phyloP scores from a whole-genome alignment of 2,888 invertebrate genomes.

The Drosophila greeni region DNA sequence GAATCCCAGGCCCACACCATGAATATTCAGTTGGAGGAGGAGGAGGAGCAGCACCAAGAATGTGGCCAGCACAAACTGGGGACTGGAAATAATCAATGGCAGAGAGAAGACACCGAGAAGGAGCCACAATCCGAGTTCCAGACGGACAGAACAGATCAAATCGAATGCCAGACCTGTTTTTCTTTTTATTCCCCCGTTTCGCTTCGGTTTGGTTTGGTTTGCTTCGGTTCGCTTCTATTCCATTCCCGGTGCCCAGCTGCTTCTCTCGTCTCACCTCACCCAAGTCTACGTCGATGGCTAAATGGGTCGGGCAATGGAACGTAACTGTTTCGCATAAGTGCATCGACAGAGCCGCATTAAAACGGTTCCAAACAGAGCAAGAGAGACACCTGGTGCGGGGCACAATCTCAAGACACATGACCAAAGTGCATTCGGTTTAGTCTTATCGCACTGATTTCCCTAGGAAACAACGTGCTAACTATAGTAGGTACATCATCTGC shows the following conservation, averaged over 20 bases:
- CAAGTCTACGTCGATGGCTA: conserved; percentile 52
- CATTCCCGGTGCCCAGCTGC: not conserved
- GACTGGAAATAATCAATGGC: conserved; percentile 46
- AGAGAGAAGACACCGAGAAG: conserved; percentile 4
- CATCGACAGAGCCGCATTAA: conserved; percentile 49
- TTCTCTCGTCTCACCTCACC: not conserved
- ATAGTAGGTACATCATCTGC: not conserved
- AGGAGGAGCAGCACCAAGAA: conserved; percentile 3
- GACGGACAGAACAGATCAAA: conserved; percentile 25
- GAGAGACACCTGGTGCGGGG: conserved; percentile 13
- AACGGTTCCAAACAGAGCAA: conserved; percentile 23
- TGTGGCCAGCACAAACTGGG: conserved; percentile 26
- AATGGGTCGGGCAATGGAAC: conserved; percentile 75
- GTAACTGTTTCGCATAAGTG: conserved; percentile 72
- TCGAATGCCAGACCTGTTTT: conserved; percentile 43
- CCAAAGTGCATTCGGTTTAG: conserved; percentile 2
- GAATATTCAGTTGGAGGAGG: conserved; percentile 23
- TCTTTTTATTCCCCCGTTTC: not conserved
- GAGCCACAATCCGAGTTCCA: conserved; percentile 14
- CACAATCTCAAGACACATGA: conserved; percentile 14
- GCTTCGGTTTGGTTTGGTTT: conserved; percentile 15
- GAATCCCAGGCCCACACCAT: conserved; percentile 20
- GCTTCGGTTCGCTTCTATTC: conserved; percentile 10
- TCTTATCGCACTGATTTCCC: conserved; percentile 16
- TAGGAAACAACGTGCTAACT: not conserved